Evolutionary conservation across 2,888 invertebrate genomes (phyloP), one percentile per base, ranked within the genome.

Genomic region (Limnephilus marmoratus): DNA sequence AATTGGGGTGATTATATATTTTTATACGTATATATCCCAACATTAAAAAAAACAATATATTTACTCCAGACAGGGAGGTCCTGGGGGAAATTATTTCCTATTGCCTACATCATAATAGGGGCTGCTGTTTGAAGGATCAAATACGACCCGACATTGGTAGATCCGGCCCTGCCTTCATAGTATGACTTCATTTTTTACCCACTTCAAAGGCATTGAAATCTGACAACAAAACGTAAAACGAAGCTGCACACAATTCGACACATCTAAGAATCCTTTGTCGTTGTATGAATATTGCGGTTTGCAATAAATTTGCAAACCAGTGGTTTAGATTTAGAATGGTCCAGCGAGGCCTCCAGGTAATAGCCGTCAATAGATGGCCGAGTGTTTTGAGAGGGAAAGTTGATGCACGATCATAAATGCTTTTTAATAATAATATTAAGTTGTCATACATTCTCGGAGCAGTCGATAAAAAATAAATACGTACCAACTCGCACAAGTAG

Each of bases 371-470:
- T 89, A 37, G 88, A 37, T 80, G n/a, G 88, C 34, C 18, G 80
- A 37, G 24, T 89, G 37, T 81, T 37, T 18, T 89, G 37, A 37
- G 68, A 37, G 88, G 81, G 88, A 89, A 89, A 89, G 88, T 89
- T 89, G 88, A 89, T 89, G 88, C 88, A 89, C 88, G 88, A 80
- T 80, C 80, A 37, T 80, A 89, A 89, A 81, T 80, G 88, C 88
- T 89, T 89, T 89, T 89, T 31, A 87, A 87, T 87, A 86, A 49
- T 86, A 34, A 41, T 45, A n/a, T 86, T 86, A 86, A 41, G 24
- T 24, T 89, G 88, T 89, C 80, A n/a, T 31, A 68, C 53, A 87
- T 87, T 49, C 24, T 29, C 29, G 29, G 45, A 4, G 82, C 31
- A 31, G 31, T 31, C 82, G 4, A 34, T 31, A 24, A 24, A 68